These are phyloP conservation scores for Autographa gamma DNA, from an alignment of 2,888 invertebrate species.

Conservation along the genomic window DNA sequence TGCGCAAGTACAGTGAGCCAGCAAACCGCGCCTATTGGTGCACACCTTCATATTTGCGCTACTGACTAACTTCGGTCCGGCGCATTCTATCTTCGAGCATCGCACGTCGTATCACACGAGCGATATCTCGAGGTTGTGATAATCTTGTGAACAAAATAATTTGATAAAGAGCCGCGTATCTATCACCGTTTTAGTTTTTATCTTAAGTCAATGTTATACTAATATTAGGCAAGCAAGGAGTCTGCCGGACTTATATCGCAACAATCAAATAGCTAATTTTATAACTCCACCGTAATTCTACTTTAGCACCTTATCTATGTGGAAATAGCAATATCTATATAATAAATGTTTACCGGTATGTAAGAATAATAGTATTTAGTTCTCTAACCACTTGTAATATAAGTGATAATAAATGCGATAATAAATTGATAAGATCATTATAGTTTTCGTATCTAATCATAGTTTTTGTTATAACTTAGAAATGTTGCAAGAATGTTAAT, in stretches of 20 bases:
- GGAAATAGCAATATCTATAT: slow-evolving; percentile 54
- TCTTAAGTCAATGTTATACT: slow-evolving; percentile 44
- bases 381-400: slow-evolving; percentile 26
- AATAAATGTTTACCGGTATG: slow-evolving; percentile 39
- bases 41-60: slow-evolving; percentile 3
- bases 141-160: slow-evolving; percentile 55
- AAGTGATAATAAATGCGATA: slow-evolving; percentile 19
- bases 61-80: slow-evolving; percentile 1
- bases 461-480: slow-evolving; percentile 26
- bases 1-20: slow-evolving; percentile 4
- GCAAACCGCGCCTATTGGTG: slow-evolving; percentile 1
- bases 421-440: slow-evolving; percentile 38
- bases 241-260: slow-evolving; percentile 2
- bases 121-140: slow-evolving; percentile 73
- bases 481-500: slow-evolving; percentile 33
- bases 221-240: slow-evolving; percentile 22
- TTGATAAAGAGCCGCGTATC: slow-evolving; percentile 67
- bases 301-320: slow-evolving; percentile 42
- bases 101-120: slow-evolving; percentile 60
- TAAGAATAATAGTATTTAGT: slow-evolving; percentile 35
- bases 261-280: slow-evolving; percentile 18
- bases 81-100: slow-evolving; percentile 45
- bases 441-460: slow-evolving; percentile 39
- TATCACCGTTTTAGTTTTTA: slow-evolving; percentile 57
- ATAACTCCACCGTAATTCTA: slow-evolving; percentile 41